These are phyloP conservation scores for Chionodraco myersi DNA, from an alignment of 2,113 vertebrate species.

Conservation along the genomic window DNA sequence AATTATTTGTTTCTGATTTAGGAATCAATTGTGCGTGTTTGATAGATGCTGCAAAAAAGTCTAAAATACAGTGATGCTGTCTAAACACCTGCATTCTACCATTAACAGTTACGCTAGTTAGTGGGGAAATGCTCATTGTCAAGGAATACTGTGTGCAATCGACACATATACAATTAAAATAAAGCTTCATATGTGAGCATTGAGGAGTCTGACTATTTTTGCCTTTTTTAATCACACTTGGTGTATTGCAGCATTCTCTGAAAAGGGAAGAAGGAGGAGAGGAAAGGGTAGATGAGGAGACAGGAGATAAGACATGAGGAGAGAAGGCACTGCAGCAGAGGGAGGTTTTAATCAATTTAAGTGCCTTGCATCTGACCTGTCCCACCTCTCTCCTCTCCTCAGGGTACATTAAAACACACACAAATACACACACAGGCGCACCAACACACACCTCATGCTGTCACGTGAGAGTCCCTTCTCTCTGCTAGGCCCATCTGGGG, in stretches of 20 bases:
- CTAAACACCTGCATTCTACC: too few relatives aligned
- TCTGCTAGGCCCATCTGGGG: not conserved
- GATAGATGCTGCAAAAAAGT: too few relatives aligned
- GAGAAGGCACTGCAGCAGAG: conserved; percentile 42
- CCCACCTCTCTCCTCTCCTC: conserved; percentile 44
- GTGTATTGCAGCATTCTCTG: conserved; percentile 26
- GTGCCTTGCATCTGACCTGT: conserved; percentile 60
- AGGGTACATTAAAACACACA: conserved; percentile 44
- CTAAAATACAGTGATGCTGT: too few relatives aligned
- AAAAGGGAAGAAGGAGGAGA: not conserved
- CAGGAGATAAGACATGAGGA: not conserved
- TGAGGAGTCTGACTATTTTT: not conserved
- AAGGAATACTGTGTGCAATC: too few relatives aligned
- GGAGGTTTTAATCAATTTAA: conserved; percentile 67
- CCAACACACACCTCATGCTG: conserved; percentile 1
- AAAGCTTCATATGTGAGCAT: not conserved
- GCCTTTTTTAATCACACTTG: conserved; percentile 18
- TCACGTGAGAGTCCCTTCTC: not conserved
- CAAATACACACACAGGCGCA: conserved; percentile 6
- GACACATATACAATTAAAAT: not conserved
- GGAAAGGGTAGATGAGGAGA: conserved; percentile 6
- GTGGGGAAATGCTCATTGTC: too few relatives aligned
- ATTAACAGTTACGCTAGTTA: too few relatives aligned
- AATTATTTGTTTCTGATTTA: too few relatives aligned
- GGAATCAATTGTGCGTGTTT: too few relatives aligned